phyloP scores from a whole-genome alignment of 1,140 invertebrate species.

The Aethina tumida region DNA sequence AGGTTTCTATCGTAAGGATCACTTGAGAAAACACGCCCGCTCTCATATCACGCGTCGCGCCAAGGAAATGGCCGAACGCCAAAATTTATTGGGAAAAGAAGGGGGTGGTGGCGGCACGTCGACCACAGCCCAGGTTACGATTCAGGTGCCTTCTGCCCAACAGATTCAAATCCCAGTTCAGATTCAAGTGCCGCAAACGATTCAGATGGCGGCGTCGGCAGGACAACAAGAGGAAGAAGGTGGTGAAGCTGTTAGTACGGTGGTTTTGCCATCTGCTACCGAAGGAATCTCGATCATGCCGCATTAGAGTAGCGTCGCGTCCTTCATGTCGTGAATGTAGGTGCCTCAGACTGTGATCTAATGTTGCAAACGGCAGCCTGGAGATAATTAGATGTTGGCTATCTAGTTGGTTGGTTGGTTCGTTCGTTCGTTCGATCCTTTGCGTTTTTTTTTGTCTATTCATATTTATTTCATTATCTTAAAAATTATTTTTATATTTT shows the following conservation, averaged over 20 bases:
- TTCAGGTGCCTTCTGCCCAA: conserved; percentile 31
- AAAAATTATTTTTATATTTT: no score
- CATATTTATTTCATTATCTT: no score
- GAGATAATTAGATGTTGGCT: no score
- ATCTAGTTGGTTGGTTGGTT: no score
- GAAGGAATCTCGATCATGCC: conserved; percentile 35
- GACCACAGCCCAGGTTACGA: conserved; percentile 39
- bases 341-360: no score
- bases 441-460: no score
- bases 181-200: conserved; percentile 36
- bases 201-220: conserved; percentile 29
- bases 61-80: conserved; percentile 48
- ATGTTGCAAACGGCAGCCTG: no score
- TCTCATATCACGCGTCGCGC: conserved; percentile 61
- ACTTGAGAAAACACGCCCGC: conserved; percentile 64
- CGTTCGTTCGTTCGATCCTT: no score
- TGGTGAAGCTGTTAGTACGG: conserved; percentile 34
- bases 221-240: conserved; percentile 21
- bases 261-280: conserved; percentile 44
- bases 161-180: conserved; percentile 36
- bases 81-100: conserved; percentile 19
- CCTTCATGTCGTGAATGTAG: no score
- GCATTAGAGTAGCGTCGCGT: no score
- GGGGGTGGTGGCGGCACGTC: no score
- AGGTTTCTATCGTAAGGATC: conserved; percentile 77